Conservation (phyloP, 2,113 vertebrate genomes). For the Bubo blakistoni region DNA sequence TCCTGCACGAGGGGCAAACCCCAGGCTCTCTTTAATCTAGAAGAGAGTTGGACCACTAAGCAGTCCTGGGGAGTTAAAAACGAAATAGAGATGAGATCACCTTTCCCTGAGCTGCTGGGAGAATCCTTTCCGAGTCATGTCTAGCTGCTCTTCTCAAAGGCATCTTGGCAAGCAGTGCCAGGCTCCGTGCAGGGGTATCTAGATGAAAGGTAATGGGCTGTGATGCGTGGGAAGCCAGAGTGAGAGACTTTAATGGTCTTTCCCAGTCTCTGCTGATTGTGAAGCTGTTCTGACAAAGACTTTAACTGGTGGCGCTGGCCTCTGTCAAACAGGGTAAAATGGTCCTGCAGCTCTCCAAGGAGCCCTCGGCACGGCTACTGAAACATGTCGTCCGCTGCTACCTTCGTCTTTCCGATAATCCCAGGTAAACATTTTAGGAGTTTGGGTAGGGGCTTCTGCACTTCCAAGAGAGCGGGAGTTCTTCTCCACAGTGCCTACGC, state of each 20-base stretch:
- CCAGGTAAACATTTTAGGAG: slow-evolving; percentile 85
- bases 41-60: not conserved
- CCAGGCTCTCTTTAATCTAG: not conserved
- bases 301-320: not conserved
- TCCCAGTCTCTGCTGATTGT: not conserved
- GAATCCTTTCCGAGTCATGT: not conserved
- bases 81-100: not conserved
- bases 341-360: slow-evolving; percentile 97
- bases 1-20: not conserved
- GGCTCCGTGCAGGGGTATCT: not conserved
- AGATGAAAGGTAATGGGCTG: not conserved
- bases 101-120: not conserved
- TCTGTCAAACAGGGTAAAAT: slow-evolving; percentile 88
- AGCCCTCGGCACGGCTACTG: slow-evolving; percentile 91
- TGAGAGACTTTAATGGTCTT: not conserved
- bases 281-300: not conserved
- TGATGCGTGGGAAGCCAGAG: accelerated
- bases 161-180: not conserved
- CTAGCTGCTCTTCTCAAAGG: not conserved
- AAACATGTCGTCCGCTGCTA: slow-evolving; percentile 98
- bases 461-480: not conserved
- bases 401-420: slow-evolving; percentile 96
- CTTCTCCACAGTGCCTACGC: not conserved
- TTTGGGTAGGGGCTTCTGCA: not conserved
- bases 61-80: not conserved